phyloP scores from a whole-genome alignment of 2,797 vertebrate species.

The Ptychadena robeensis region DNA sequence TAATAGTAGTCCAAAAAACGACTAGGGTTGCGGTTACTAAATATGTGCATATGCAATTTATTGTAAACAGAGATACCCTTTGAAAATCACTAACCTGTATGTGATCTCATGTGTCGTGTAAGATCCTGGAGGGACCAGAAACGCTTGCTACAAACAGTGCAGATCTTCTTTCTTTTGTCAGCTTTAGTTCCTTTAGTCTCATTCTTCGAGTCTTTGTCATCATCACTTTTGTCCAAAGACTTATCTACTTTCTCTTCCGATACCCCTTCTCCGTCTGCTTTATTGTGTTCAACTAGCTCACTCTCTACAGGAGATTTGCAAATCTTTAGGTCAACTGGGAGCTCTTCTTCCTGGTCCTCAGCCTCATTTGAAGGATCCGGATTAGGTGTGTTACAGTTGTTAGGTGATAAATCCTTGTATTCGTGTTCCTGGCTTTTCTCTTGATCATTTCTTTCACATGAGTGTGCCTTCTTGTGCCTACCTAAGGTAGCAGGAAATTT shows the following conservation, averaged over 20 bases:
- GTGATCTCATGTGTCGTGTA: conserved; percentile 95
- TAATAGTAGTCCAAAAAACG: not conserved
- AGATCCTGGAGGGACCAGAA: conserved; percentile 99
- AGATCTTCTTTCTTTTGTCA: conserved; percentile 98
- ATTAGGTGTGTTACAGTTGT: not conserved
- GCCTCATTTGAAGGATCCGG: conserved; percentile 39
- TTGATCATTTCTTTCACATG: conserved; percentile 71
- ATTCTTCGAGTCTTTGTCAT: conserved; percentile 88
- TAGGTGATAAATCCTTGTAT: conserved; percentile 62
- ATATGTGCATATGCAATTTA: not conserved
- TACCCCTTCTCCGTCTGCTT: conserved; percentile 74
- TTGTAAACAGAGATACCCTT: too few species aligned
- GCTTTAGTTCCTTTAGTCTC: conserved; percentile 76
- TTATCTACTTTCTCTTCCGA: conserved; percentile 78
- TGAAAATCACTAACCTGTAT: conserved; percentile 83
- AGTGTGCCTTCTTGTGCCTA: conserved; percentile 89
- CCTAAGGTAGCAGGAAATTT: conserved; percentile 89
- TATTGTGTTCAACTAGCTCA: conserved; percentile 70
- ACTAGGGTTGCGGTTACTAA: not conserved
- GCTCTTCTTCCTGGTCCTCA: conserved; percentile 68
- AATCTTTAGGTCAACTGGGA: conserved; percentile 70
- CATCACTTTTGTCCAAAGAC: conserved; percentile 84
- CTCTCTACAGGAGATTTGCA: conserved; percentile 69
- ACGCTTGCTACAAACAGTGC: conserved; percentile 90
- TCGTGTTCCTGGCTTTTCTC: conserved; percentile 70